Conservation (phyloP, 2,113 vertebrate genomes). For the Triplophysa siluroides region DNA sequence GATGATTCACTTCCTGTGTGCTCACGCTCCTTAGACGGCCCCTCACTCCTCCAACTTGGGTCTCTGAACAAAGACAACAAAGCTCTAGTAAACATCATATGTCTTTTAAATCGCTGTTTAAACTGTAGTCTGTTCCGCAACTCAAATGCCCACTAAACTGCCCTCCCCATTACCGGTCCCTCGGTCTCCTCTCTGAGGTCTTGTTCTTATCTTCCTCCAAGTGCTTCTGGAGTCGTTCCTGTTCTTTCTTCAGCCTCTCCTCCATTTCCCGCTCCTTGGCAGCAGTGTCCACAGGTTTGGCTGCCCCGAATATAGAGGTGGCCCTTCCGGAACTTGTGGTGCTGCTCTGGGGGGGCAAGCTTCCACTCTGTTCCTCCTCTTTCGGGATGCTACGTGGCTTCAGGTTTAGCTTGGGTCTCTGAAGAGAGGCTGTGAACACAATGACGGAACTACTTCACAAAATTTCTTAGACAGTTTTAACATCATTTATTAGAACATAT, state of each 20-base stretch:
- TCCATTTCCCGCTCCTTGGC: slow-evolving; percentile 92
- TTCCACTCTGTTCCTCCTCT: slow-evolving; percentile 78
- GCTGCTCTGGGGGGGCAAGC: slow-evolving; percentile 66
- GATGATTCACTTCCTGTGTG: slow-evolving; percentile 91
- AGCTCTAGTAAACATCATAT: not conserved
- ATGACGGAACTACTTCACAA: not conserved
- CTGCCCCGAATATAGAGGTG: slow-evolving; percentile 89
- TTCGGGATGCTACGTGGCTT: slow-evolving; percentile 92
- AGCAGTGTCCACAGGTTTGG: slow-evolving; percentile 92
- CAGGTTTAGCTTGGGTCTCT: slow-evolving; percentile 91
- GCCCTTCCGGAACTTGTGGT: slow-evolving; percentile 73
- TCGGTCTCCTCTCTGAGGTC: slow-evolving; percentile 75
- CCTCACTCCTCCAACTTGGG: slow-evolving; percentile 93
- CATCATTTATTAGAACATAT: no score
- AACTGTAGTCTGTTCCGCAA: no score
- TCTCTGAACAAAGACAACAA: slow-evolving; percentile 69
- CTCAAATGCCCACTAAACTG: no score
- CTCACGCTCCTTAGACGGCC: slow-evolving; percentile 80
- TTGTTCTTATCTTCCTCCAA: slow-evolving; percentile 88
- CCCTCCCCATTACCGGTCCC: slow-evolving; percentile 58
- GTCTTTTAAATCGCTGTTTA: no score
- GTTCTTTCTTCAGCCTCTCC: slow-evolving; percentile 93
- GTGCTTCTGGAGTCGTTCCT: slow-evolving; percentile 89
- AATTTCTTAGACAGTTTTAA: no score
- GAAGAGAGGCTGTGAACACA: slow-evolving; percentile 71